These are phyloP conservation scores for Pammene aurita DNA, from an alignment of 2,888 invertebrate genomes.

Conservation along the genomic window DNA sequence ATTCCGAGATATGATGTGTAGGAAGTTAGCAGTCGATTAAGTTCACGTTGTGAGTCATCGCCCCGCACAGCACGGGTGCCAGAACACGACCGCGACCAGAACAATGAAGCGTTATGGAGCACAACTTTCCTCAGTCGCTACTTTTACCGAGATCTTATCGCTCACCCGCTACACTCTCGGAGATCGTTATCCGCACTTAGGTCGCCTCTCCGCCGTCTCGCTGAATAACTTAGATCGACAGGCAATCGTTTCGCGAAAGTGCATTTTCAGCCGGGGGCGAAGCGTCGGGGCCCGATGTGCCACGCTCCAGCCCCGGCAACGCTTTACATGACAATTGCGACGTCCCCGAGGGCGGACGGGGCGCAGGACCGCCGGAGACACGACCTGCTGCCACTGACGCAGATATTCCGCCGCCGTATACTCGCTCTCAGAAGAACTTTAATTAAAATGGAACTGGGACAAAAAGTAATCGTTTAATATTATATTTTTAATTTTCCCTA, in stretches of 20 bases:
- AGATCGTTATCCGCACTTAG: conserved; percentile 72
- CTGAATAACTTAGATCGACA: conserved; percentile 75
- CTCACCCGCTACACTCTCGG: conserved; percentile 55
- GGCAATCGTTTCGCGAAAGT: conserved; percentile 78
- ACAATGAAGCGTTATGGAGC: conserved; percentile 52
- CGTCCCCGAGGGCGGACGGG: conserved; percentile 65
- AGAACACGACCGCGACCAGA: conserved; percentile 45
- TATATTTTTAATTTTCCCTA: conserved; percentile 5
- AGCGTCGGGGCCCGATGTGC: conserved; percentile 56
- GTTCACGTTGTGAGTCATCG: conserved; percentile 40
- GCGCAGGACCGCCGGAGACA: conserved; percentile 57
- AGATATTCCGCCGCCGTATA: conserved; percentile 56
- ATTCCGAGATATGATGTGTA: neutral
- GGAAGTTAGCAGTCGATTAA: conserved; percentile 32
- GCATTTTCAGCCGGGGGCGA: conserved; percentile 79
- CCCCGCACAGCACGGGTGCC: conserved; percentile 26
- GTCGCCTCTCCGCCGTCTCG: conserved; percentile 58
- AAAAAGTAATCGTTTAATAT: conserved; percentile 11
- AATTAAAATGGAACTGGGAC: conserved; percentile 21
- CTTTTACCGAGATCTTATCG: conserved; percentile 59
- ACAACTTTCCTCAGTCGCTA: conserved; percentile 50
- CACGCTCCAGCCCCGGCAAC: conserved; percentile 64
- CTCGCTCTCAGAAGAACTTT: conserved; percentile 28
- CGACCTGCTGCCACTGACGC: conserved; percentile 51
- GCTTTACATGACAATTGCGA: conserved; percentile 80